phyloP scores from a whole-genome alignment of 2,888 invertebrate genomes.

The Synergus itoensis region DNA sequence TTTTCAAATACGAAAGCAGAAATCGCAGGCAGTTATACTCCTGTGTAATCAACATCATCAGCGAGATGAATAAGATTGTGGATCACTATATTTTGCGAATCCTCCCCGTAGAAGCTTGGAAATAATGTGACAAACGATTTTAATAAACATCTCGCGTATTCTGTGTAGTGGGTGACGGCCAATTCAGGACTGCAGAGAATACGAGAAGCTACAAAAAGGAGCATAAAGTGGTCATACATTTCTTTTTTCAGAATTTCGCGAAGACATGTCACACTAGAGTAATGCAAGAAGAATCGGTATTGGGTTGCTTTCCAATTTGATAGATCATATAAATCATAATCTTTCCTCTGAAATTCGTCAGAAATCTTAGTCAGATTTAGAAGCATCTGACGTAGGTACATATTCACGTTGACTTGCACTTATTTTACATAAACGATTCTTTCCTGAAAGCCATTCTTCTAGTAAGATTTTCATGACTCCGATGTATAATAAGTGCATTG shows the following conservation, averaged over 20 bases:
- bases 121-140: constrained; percentile 37
- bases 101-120: constrained; percentile 39
- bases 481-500: constrained; percentile 43
- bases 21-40: background rate
- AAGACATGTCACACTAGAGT: constrained; percentile 39
- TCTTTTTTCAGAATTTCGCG: constrained; percentile 18
- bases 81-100: constrained; percentile 44
- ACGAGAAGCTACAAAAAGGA: constrained; percentile 41
- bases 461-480: constrained; percentile 45
- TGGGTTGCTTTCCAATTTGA: constrained; percentile 49
- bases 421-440: background rate
- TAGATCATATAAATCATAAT: constrained; percentile 30
- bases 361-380: constrained; percentile 30
- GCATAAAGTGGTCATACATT: constrained; percentile 42
- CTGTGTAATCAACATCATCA: constrained; percentile 45
- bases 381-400: background rate
- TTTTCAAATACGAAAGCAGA: background rate
- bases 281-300: constrained; percentile 44
- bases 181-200: constrained; percentile 41
- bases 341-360: constrained; percentile 47
- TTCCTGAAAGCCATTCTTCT: constrained; percentile 24
- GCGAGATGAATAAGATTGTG: constrained; percentile 51
- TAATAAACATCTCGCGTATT: constrained; percentile 36
- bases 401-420: constrained; percentile 12
- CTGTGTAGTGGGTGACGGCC: constrained; percentile 26